Percentiles rank a stretch among this genome's conserved stretches.
Conservation (phyloP, 2,113 vertebrate genomes). For the Periophthalmodon schlosseri region DNA sequence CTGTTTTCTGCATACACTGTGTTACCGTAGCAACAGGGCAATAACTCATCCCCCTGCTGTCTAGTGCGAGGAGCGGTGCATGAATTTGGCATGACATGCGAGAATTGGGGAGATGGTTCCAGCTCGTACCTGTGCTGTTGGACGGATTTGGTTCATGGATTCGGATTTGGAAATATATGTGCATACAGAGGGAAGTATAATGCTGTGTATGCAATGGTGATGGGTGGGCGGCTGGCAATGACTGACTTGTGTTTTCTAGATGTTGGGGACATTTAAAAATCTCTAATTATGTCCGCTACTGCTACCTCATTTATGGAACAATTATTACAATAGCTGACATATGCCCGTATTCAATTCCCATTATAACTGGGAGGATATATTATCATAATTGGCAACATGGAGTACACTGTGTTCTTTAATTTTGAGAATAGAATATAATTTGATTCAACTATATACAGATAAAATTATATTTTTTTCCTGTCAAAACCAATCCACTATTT, state of each 20-base stretch:
- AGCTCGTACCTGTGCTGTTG: slow-evolving; percentile 23
- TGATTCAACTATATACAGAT: no score
- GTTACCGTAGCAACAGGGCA: slow-evolving; percentile 73
- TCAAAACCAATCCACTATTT: no score
- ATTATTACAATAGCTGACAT: neutral
- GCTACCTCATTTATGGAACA: neutral
- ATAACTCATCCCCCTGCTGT: slow-evolving; percentile 64
- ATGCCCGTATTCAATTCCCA: neutral
- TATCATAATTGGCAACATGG: neutral
- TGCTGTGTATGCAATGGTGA: slow-evolving; percentile 2
- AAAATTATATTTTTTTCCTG: no score
- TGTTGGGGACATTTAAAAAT: neutral
- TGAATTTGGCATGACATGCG: slow-evolving; percentile 61
- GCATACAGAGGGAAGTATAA: neutral
- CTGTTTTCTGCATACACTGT: slow-evolving; percentile 57
- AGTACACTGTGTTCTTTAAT: neutral
- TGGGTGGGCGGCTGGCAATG: slow-evolving; percentile 25
- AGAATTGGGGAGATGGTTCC: slow-evolving; percentile 31
- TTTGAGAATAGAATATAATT: no score
- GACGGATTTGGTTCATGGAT: slow-evolving; percentile 10
- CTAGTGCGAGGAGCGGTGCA: slow-evolving; percentile 51
- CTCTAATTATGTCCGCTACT: neutral
- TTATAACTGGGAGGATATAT: neutral
- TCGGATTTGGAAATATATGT: neutral
- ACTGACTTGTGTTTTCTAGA: neutral